Conservation (phyloP, 2,113 vertebrate genomes). For the Athene noctua region DNA sequence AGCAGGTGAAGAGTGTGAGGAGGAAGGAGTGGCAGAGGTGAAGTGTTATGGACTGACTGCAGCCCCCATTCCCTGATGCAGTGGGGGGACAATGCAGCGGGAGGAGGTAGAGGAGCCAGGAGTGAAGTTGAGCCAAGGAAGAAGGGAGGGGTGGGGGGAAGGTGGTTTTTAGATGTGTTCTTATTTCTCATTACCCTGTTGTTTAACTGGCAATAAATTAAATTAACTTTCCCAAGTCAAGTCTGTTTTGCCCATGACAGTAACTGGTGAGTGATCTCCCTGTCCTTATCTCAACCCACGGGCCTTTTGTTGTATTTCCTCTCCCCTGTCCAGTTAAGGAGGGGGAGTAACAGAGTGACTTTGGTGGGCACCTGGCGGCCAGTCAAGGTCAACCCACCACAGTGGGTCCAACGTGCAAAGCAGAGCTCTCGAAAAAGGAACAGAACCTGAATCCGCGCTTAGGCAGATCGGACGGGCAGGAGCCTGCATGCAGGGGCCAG, state of each 20-base stretch:
- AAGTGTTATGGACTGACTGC: not conserved
- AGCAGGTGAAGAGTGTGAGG: not conserved
- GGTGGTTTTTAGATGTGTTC: not conserved
- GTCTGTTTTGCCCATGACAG: not conserved
- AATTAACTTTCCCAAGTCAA: not conserved
- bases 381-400: not conserved
- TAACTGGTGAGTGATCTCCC: not conserved
- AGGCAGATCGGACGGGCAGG: rapidly evolving
- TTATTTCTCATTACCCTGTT: not conserved
- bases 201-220: not conserved
- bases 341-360: not conserved
- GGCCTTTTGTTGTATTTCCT: not conserved
- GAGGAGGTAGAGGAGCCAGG: not conserved
- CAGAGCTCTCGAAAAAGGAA: not conserved
- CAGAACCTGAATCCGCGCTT: not conserved
- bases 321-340: not conserved
- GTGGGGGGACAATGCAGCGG: no score
- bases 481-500: not conserved
- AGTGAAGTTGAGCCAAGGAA: not conserved
- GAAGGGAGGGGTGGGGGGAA: not conserved
- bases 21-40: not conserved
- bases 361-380: not conserved
- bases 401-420: not conserved
- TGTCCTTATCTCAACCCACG: not conserved
- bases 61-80: not conserved